These are phyloP conservation scores for Notospermus geniculatus DNA, from an alignment of 1,140 invertebrate genomes.

Conservation along the genomic window DNA sequence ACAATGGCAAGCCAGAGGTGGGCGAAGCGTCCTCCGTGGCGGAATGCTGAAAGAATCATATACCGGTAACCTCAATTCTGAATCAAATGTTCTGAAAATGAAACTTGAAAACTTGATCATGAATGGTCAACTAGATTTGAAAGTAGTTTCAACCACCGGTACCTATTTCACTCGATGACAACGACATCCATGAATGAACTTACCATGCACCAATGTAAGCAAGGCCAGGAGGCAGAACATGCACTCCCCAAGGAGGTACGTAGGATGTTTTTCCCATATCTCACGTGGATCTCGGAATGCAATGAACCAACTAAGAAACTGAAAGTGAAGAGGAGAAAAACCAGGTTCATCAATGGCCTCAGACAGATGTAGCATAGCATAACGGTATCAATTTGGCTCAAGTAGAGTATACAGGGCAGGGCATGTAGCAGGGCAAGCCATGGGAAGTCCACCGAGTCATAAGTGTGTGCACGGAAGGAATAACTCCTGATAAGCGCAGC, in stretches of 20 bases:
- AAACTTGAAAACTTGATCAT: neutral
- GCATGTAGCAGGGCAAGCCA: no score
- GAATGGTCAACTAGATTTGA: neutral
- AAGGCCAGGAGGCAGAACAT: conserved; percentile 45
- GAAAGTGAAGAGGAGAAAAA: conserved; percentile 22
- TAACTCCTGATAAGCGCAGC: no score
- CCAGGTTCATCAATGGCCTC: no score
- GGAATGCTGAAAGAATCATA: conserved; percentile 59
- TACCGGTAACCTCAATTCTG: neutral
- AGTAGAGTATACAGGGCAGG: no score
- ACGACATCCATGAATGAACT: conserved; percentile 8
- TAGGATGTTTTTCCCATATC: conserved; percentile 52
- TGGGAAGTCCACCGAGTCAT: no score
- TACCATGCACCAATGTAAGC: conserved; percentile 56
- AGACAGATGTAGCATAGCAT: no score
- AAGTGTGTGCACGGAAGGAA: no score
- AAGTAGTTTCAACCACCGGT: neutral
- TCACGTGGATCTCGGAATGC: conserved; percentile 48
- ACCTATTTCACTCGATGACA: neutral
- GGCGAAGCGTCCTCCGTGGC: conserved; percentile 67
- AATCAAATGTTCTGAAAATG: neutral
- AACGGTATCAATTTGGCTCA: no score
- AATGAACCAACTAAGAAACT: conserved; percentile 56
- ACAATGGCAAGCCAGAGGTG: conserved; percentile 70
- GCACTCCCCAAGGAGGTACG: conserved; percentile 51